Evolutionary conservation across 2,113 vertebrate species (phyloP).

Genomic region (Engraulis encrasicolus): DNA sequence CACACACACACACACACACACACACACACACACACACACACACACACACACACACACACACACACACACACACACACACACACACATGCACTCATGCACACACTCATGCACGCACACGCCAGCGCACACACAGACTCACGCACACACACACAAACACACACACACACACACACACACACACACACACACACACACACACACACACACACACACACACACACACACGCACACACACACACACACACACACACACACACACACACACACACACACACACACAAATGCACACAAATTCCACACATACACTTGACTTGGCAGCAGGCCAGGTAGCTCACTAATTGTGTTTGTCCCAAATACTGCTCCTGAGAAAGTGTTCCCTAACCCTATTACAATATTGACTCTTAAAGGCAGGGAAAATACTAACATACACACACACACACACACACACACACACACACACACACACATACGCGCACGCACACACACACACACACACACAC

Average conservation of each 20-base stretch:
- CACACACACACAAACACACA: no score
- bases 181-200: background rate
- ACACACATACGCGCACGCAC: background rate
- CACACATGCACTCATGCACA: conserved; percentile 9
- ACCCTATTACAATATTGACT: conserved; percentile 56
- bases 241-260: no score
- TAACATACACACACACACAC: background rate
- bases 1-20: background rate
- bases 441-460: conserved; percentile 24
- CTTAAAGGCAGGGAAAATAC: conserved; percentile 29
- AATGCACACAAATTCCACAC: background rate
- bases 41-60: background rate
- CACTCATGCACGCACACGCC: no score
- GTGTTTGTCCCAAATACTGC: conserved; percentile 62
- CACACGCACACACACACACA: background rate
- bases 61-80: conserved; percentile 1
- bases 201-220: background rate
- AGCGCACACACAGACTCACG: background rate
- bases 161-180: background rate
- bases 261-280: background rate
- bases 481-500: conserved; percentile 32
- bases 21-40: no score
- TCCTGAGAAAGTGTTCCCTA: conserved; percentile 58
- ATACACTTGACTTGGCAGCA: conserved; percentile 55
- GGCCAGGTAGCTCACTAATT: conserved; percentile 68